Evolutionary conservation across 1,140 invertebrate species (phyloP).

Genomic region (Neodiprion pinetum): DNA sequence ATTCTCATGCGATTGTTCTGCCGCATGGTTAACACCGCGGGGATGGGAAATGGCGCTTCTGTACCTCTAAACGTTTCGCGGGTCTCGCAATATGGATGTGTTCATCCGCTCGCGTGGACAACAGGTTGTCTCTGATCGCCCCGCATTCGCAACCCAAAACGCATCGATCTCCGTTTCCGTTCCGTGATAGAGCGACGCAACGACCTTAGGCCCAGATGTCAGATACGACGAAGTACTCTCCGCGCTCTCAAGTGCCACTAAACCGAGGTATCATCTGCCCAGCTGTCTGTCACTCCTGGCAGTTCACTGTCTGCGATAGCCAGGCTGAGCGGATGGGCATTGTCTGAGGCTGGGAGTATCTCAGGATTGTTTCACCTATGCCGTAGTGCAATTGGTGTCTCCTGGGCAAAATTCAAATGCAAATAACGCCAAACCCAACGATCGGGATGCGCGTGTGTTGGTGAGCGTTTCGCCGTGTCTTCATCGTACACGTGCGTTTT

Average conservation of each 20-base stretch:
- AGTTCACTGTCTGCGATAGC: neutral
- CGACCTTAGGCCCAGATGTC: neutral
- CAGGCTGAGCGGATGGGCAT: slow-evolving; percentile 41
- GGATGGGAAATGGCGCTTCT: slow-evolving; percentile 4
- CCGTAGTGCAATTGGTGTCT: slow-evolving; percentile 36
- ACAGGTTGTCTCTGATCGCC: too few species aligned
- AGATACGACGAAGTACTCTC: neutral
- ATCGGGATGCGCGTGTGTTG: neutral
- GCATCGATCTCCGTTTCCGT: too few species aligned
- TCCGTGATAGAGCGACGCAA: neutral
- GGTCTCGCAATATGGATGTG: neutral
- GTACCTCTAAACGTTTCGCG: slow-evolving; percentile 1
- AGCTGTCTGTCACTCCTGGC: neutral
- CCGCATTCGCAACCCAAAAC: too few species aligned
- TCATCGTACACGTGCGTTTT: neutral
- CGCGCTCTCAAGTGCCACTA: neutral
- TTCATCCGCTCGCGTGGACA: too few species aligned
- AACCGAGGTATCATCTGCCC: slow-evolving; percentile 1
- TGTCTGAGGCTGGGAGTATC: slow-evolving; percentile 59
- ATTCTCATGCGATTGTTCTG: neutral
- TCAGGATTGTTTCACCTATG: slow-evolving; percentile 57
- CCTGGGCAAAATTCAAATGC: neutral
- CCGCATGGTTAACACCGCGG: neutral
- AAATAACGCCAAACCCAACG: neutral
- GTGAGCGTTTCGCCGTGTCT: neutral